Base-by-base conservation (phyloP, 2,797 vertebrate genomes). In the Falco concolor region DNA sequence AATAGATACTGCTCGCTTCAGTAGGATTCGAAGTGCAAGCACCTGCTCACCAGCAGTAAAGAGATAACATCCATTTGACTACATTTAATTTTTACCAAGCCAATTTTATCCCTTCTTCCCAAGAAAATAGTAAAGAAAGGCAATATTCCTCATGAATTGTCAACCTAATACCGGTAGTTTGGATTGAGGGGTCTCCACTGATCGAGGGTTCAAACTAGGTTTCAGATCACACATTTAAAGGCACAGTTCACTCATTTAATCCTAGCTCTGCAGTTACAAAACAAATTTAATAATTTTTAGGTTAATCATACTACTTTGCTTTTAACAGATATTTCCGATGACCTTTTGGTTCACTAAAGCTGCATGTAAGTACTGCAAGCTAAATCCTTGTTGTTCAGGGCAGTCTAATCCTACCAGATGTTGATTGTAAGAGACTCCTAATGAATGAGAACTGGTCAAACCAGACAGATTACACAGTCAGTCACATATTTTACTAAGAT, bases 381-480 rank as follows among this genome's bases (percentile, higher is more conserved):
- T 97, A 97, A 97, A 97, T 97, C 96, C 96, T 94, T 96, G 75
- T 74, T 72, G 9, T 93, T 96, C 69, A 85, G 78, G 79, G 54
- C 47, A 92, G 49, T 65, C 65, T 97, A 97, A 96, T 95, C 95
- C 94, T 44, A 90, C 93, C 97, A 98, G 96, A 97, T 97, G 96
- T 81, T 96, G 90, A 94, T 61, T 57, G 60, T 83, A 96, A 94
- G 63, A 72, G 93, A 97, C 40, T 93, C 75, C 87, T 93, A 91
- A 95, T 93, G 96, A 97, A 97, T 84, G 91, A 96, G 95, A 94
- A 94, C 69, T 78, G 91, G 92, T 93, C 85, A 94, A 67, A 95
- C 59, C 94, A 97, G 94, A 96, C 50, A 89, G 95, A 91, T 91
- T 80, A 82, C 54, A 93, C 49, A 84, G 75, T 75, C 49, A 84